Conservation (phyloP, 1,140 invertebrate genomes). For the Lasaia peninsularis region DNA sequence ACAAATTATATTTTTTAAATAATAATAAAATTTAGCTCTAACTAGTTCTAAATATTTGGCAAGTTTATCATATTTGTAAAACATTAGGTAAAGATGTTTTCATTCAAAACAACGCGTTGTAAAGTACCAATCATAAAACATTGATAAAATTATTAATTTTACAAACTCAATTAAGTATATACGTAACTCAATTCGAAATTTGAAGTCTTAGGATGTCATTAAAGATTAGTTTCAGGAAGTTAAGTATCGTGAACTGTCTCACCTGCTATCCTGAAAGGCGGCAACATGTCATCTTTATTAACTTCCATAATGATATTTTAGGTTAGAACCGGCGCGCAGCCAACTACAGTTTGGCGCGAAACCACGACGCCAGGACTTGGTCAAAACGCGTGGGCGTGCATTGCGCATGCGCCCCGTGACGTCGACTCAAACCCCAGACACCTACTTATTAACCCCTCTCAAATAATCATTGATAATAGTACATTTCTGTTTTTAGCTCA, state of each 20-base stretch:
- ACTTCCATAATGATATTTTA: conserved; percentile 49
- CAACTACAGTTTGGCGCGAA: conserved; percentile 67
- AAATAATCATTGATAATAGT: conserved; percentile 35
- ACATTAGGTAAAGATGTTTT: too few relatives aligned
- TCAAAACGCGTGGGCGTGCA: conserved; percentile 45
- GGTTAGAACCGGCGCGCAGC: conserved; percentile 54
- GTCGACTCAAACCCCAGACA: conserved; percentile 50
- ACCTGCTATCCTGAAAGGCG: conserved; percentile 48
- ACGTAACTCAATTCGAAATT: too few relatives aligned
- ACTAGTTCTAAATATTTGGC: too few relatives aligned
- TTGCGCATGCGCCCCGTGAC: conserved; percentile 64
- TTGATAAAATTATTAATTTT: too few relatives aligned
- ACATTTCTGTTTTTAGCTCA: background rate
- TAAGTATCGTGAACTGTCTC: conserved; percentile 21
- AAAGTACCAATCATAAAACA: too few relatives aligned
- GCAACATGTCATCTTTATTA: conserved; percentile 36
- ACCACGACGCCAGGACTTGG: conserved; percentile 32
- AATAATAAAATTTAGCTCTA: too few relatives aligned
- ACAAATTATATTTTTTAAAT: too few relatives aligned
- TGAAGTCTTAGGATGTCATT: background rate
- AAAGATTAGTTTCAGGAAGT: background rate
- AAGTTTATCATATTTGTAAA: too few relatives aligned
- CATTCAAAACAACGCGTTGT: too few relatives aligned
- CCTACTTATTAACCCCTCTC: conserved; percentile 20
- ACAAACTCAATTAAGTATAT: too few relatives aligned